Base-by-base conservation (phyloP, 1,140 invertebrate genomes). In the Papilio machaon region DNA sequence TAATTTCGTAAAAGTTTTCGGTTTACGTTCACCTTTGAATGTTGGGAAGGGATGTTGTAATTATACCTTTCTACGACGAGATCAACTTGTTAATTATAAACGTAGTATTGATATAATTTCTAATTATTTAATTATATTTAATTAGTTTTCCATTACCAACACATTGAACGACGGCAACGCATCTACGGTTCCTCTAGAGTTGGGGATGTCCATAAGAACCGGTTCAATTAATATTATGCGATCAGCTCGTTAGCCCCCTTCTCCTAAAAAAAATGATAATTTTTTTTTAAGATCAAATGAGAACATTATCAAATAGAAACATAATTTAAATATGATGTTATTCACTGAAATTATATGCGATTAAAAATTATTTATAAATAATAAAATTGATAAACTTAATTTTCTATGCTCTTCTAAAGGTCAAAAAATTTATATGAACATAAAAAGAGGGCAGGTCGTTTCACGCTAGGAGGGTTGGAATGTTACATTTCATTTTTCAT, bases 1-100 rank as follows among this genome's bases (percentile, higher is more conserved):
- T 70, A 70, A 70, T 70, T 70, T 70, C 64, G 35, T 70, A 70
- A 38, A 70, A 70, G 64, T 70, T 70, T 70, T 70, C 64, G 64
- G 64, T 70, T 70, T 23, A 64, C 60, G 60, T 64, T 30, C 10
- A 70, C 64, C 35, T 70, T 70, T 35, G 30, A 70, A 70, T 13
- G 64, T 70, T 17, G 30, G 35, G 35, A 11, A 64, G 60, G 64
- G 64, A 70, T 70, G 30, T 70, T 70, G 13, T 70, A 70, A 70
- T 70, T 70, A 35, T 7, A 10, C 0, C 23, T 67, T n/a, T n/a
- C n/a, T n/a, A n/a, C n/a, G 64, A 35, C 30, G 64, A 70, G 30
- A 30, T 30, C 30, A 70, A 15, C 2, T 70, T 35, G 30, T 35
- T 7, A 70, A 70, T 70, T 70, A 35, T 70, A 70, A 38, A 70